Conservation (phyloP, 2,113 vertebrate genomes). For the Oceanites oceanicus region DNA sequence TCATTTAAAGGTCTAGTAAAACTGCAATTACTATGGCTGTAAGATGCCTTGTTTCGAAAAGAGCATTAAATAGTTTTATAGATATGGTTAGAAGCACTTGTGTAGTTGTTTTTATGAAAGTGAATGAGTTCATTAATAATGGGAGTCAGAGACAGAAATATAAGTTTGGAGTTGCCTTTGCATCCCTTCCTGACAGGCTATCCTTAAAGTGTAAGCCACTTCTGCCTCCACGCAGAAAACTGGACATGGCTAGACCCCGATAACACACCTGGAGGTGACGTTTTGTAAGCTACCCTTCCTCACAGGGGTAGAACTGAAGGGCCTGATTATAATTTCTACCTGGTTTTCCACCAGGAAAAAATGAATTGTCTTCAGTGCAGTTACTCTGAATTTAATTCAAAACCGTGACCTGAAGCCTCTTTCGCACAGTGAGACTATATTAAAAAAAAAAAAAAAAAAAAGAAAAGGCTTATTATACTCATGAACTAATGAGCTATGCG, state of each 20-base stretch:
- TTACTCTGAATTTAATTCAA: not conserved
- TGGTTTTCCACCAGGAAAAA: not conserved
- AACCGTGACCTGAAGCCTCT: not conserved
- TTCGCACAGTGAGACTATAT: not conserved
- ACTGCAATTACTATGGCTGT: constrained; percentile 59
- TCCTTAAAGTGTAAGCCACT: not conserved
- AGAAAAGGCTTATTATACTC: not conserved
- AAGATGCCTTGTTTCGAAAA: constrained; percentile 70
- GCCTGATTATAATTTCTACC: not conserved
- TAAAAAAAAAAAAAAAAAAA: not conserved
- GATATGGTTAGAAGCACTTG: constrained; percentile 60
- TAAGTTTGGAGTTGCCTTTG: not conserved
- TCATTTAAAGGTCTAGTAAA: constrained; percentile 75
- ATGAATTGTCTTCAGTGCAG: not conserved
- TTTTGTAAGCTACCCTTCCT: not conserved
- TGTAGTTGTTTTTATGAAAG: constrained; percentile 64
- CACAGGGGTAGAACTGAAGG: not conserved
- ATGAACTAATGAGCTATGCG: not conserved
- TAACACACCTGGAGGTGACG: not conserved
- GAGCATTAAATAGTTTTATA: constrained; percentile 68
- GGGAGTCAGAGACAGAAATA: constrained; percentile 31
- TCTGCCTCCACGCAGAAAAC: not conserved
- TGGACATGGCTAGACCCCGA: not conserved
- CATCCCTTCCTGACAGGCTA: not conserved
- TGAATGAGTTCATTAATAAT: constrained; percentile 64